Percentiles rank a stretch among this genome's conserved stretches.
phyloP scores from a whole-genome alignment of 2,797 vertebrate genomes.

The Anniella stebbinsi region DNA sequence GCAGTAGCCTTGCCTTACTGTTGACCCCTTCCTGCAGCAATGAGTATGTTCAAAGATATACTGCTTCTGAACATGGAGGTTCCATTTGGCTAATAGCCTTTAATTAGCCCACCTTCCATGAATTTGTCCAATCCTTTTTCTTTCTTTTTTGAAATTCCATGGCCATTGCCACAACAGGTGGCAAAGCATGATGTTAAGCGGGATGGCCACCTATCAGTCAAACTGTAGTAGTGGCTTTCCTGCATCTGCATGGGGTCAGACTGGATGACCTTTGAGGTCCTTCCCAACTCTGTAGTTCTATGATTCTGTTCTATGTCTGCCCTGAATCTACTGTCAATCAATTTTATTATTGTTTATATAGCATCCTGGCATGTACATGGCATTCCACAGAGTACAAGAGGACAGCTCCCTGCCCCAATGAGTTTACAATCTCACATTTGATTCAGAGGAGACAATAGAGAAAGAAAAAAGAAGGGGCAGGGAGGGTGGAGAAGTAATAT shows the following conservation, averaged over 20 bases:
- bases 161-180: too few species aligned
- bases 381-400: neutral
- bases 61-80: neutral
- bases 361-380: neutral
- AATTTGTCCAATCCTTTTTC: neutral
- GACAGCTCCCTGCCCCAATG: too few species aligned
- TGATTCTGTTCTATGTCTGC: neutral
- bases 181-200: neutral
- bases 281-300: neutral
- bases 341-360: neutral
- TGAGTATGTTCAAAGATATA: neutral
- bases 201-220: neutral
- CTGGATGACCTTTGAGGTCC: neutral
- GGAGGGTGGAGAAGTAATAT: neutral
- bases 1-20: neutral
- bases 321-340: neutral
- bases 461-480: neutral
- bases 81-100: neutral
- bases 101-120: neutral
- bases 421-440: neutral
- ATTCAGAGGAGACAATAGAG: neutral
- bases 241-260: neutral
- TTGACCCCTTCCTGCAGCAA: neutral
- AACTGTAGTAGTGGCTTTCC: neutral
- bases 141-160: neutral